A percentile compares a stretch with the other conserved stretches of the same genome.
Conservation (phyloP, 92 coral and sea anemone genomes). For the Porites lobata region DNA sequence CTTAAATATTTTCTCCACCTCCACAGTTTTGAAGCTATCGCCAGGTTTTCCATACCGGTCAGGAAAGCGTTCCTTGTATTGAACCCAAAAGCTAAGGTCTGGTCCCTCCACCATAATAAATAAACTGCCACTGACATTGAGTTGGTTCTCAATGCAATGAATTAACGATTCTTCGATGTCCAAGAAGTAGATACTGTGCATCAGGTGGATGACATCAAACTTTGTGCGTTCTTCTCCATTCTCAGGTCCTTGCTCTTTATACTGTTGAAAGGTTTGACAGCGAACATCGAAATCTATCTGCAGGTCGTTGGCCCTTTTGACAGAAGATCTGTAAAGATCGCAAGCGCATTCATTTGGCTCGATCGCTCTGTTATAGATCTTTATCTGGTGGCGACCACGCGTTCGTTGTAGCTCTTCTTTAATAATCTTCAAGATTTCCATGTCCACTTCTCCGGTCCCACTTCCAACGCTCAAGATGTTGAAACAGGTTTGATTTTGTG, state of each 20-base stretch:
- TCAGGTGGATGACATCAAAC: slow-evolving; percentile 57
- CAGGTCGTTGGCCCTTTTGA: slow-evolving; percentile 1
- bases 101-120: background rate
- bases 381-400: slow-evolving; percentile 1
- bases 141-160: background rate
- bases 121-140: slow-evolving; percentile 21
- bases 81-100: too few species aligned
- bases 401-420: background rate
- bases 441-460: too few species aligned
- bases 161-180: slow-evolving; percentile 28
- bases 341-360: slow-evolving; percentile 9
- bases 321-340: slow-evolving; percentile 2
- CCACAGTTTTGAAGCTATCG: background rate
- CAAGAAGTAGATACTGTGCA: slow-evolving; percentile 50
- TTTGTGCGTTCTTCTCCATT: background rate
- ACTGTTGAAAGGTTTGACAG: slow-evolving; percentile 44
- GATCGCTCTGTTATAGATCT: slow-evolving; percentile 49
- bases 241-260: background rate
- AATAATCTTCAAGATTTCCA: too few species aligned
- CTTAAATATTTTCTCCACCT: background rate
- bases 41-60: background rate
- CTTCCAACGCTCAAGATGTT: too few species aligned
- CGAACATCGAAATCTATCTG: slow-evolving; percentile 19
- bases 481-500: too few species aligned
- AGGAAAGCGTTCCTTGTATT: too few species aligned